A percentile compares a stretch with the other conserved stretches of the same genome.
Evolutionary conservation across 37 sponge, comb jelly and placozoan species (phyloP).

Genomic region (Aplysina aerophoba): DNA sequence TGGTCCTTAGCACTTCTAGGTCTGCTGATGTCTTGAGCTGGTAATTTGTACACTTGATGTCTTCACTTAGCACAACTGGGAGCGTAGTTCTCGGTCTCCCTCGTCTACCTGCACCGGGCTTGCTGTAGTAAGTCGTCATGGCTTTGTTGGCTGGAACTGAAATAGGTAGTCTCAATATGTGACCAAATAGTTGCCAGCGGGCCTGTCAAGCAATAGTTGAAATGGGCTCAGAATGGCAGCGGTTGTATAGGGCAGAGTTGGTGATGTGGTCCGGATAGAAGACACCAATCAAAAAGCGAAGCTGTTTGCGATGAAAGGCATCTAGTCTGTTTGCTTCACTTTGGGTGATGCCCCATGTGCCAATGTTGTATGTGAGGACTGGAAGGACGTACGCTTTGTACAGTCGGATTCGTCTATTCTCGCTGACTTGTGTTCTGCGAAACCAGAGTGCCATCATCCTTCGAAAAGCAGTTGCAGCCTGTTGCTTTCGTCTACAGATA

Average conservation of each 20-base stretch:
- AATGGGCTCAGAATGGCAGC: slow-evolving; percentile 21
- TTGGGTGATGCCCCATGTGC: slow-evolving; percentile 28
- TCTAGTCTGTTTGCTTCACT: neutral
- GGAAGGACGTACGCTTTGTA: slow-evolving; percentile 26
- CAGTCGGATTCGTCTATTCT: slow-evolving; percentile 4
- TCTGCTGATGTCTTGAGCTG: slow-evolving; percentile 6
- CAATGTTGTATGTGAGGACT: slow-evolving; percentile 23
- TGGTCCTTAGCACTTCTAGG: neutral
- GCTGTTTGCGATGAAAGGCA: slow-evolving; percentile 30
- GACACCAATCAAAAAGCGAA: slow-evolving; percentile 22
- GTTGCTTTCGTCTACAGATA: too few relatives aligned
- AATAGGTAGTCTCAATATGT: slow-evolving; percentile 24
- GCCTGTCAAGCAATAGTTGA: slow-evolving; percentile 20
- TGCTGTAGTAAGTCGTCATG: slow-evolving; percentile 19
- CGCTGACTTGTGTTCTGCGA: slow-evolving; percentile 7
- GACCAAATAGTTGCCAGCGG: slow-evolving; percentile 24
- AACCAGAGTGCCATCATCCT: too few relatives aligned
- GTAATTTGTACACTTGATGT: slow-evolving; percentile 8
- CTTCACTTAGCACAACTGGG: slow-evolving; percentile 21
- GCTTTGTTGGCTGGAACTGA: slow-evolving; percentile 27
- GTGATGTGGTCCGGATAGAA: slow-evolving; percentile 11
- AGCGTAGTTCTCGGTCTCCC: slow-evolving; percentile 27
- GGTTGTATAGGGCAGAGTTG: slow-evolving; percentile 18
- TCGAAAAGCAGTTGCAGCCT: too few relatives aligned
- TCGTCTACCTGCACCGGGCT: slow-evolving; percentile 22